A percentile compares a stretch with the other conserved stretches of the same genome.
These are phyloP conservation scores for Romanogobio albipinnatus DNA, from an alignment of 2,113 vertebrate genomes.

Conservation along the genomic window DNA sequence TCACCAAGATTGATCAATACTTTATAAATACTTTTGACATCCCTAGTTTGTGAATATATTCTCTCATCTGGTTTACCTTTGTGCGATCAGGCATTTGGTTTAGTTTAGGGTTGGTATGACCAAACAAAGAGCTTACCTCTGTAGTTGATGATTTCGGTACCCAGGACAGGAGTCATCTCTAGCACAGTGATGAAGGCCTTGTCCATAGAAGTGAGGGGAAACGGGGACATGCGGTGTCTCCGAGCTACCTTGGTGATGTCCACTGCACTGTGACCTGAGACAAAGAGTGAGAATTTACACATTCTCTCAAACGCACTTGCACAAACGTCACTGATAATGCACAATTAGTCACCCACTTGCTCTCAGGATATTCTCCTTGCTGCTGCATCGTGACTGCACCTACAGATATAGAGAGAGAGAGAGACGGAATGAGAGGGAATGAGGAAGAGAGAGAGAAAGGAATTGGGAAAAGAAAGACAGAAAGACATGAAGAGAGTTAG, in stretches of 20 bases:
- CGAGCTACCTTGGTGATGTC: slow-evolving; percentile 99
- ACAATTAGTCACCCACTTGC: slow-evolving; percentile 86
- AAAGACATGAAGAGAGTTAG: slow-evolving; percentile 41
- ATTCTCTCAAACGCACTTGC: slow-evolving; percentile 23
- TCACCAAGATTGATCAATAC: not conserved
- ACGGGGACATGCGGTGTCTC: slow-evolving; percentile 98
- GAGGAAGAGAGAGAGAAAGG: slow-evolving; percentile 43
- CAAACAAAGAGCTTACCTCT: slow-evolving; percentile 79
- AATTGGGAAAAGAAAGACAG: slow-evolving; percentile 30
- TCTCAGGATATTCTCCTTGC: slow-evolving; percentile 99
- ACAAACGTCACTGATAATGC: not conserved
- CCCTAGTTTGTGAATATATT: not conserved
- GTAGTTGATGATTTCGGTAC: slow-evolving; percentile 98
- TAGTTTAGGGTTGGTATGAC: not conserved
- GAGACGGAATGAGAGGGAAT: slow-evolving; percentile 42
- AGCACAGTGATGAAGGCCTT: slow-evolving; percentile 99
- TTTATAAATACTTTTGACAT: not conserved
- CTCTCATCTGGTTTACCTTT: not conserved
- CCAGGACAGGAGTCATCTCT: slow-evolving; percentile 98
- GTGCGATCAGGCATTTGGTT: not conserved
- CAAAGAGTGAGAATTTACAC: not conserved
- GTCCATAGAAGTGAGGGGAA: slow-evolving; percentile 98
- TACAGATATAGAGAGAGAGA: slow-evolving; percentile 75
- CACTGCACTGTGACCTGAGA: slow-evolving; percentile 95
- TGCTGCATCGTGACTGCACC: slow-evolving; percentile 99